Evolutionary conservation across 2,797 vertebrate genomes (phyloP), one percentile per base, ranked within the genome.

Genomic region (Pagetopsis macropterus): DNA sequence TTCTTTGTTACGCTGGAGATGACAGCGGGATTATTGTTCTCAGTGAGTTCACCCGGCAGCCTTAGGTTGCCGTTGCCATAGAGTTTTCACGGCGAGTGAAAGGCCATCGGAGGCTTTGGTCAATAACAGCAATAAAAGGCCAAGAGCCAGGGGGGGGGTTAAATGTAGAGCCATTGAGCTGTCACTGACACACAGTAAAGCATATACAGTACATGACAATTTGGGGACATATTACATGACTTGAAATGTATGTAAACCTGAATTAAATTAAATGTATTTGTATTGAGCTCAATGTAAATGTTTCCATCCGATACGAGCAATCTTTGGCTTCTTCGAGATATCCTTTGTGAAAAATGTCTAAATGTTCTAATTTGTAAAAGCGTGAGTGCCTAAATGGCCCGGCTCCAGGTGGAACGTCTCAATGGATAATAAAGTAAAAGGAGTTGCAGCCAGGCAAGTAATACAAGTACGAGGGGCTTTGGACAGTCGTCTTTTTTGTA

Each of bases 21-120:
- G 73, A 85, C 69, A 88, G 81, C 37, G 58, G 67, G 73, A 84
- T 79, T 75, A 82, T 85, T 83, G 77, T 87, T 84, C 58, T 70
- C 33, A 1, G 60, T 55, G 70, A 75, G 70, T 75, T 80, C 19
- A 59, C 33, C 63, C 33, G 0, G 59, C 19, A 79, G 73, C 72
- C 58, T 69, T 7, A 70, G 70, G 73, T 66, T 59, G 64, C 3
- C 11, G 86, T 89, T 85, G 75, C 69, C 78, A 79, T 84, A 57
- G 82, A 7, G 72, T 81, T 80, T 76, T 50, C 45, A 71, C 64
- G 11, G 79, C 48, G 72, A 70, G 76, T 80, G 65, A 84, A 86
- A 71, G 69, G 74, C 58, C 43, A 67, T 58, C 44, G 65, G 73
- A 83, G 72, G 82, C 68, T 70, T 54, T 73, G 72, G 79, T 91